phyloP scores from a whole-genome alignment of 2,797 vertebrate species.

The Cynopterus sphinx region DNA sequence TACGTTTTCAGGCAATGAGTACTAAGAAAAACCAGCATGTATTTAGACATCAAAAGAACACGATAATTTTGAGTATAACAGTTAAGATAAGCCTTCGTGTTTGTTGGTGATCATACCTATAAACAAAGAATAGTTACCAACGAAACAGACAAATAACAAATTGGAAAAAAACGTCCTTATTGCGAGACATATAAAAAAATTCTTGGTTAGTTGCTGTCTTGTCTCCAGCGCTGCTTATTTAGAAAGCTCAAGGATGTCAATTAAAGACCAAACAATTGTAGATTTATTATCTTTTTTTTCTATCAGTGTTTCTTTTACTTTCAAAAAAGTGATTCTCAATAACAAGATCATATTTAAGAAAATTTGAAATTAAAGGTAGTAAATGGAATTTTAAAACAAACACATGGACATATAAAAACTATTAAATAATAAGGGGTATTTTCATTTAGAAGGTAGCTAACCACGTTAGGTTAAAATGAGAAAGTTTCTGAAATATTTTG shows the following conservation, averaged over 20 bases:
- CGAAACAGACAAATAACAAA: not conserved
- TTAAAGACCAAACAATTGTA: not conserved
- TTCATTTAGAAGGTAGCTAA: not conserved
- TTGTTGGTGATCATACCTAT: not conserved
- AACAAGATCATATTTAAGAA: not conserved
- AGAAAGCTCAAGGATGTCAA: not conserved
- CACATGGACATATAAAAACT: not conserved
- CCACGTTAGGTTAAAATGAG: not conserved
- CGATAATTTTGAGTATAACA: not conserved
- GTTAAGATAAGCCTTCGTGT: not conserved
- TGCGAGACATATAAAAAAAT: not conserved
- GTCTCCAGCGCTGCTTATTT: not conserved
- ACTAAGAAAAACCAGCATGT: not conserved
- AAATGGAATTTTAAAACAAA: not conserved
- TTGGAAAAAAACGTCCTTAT: not conserved
- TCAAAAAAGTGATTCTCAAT: not conserved
- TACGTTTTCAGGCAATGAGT: not conserved
- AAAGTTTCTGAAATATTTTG: not conserved
- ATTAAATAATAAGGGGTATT: not conserved
- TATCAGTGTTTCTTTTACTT: not conserved
- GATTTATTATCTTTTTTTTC: not conserved
- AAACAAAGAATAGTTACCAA: not conserved
- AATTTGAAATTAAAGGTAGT: not conserved
- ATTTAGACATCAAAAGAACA: not conserved
- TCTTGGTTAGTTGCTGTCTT: not conserved